Conservation (phyloP, 2,888 invertebrate genomes). For the Dascillus cervinus region DNA sequence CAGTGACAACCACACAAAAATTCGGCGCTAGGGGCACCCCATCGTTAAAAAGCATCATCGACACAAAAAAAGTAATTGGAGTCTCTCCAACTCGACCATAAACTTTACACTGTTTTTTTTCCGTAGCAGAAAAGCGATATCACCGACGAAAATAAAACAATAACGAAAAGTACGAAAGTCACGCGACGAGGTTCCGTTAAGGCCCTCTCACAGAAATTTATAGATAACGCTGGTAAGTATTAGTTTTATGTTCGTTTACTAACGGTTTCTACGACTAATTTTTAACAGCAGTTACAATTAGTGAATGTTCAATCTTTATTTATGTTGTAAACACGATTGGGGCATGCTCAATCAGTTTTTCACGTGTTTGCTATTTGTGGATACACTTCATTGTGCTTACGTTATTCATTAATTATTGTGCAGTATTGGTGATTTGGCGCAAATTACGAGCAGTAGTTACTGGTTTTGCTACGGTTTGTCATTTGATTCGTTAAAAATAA, state of each 20-base stretch:
- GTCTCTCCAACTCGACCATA: not conserved
- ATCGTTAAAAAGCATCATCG: slow-evolving; percentile 28
- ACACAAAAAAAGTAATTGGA: slow-evolving; percentile 22
- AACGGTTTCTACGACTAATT: not conserved
- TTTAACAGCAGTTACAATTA: too few species aligned
- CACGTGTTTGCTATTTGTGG: too few species aligned
- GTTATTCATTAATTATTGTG: too few species aligned
- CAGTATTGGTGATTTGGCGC: too few species aligned
- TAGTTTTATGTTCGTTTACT: not conserved
- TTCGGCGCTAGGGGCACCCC: slow-evolving; percentile 38
- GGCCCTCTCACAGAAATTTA: slow-evolving; percentile 71
- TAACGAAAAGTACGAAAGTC: slow-evolving; percentile 36
- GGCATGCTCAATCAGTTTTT: too few species aligned
- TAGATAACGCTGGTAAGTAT: slow-evolving; percentile 54
- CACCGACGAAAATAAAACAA: slow-evolving; percentile 4
- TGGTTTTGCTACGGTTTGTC: too few species aligned
- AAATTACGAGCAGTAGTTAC: too few species aligned
- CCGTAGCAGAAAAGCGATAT: slow-evolving; percentile 6
- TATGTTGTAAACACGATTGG: too few species aligned
- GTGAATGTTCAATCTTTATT: too few species aligned
- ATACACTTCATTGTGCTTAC: too few species aligned
- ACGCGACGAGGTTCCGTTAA: slow-evolving; percentile 67
- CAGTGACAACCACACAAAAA: slow-evolving; percentile 40
- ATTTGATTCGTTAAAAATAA: too few species aligned
- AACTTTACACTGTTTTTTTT: not conserved